Conservation (phyloP, 2,888 invertebrate genomes). For the Glaucopsyche alexis region DNA sequence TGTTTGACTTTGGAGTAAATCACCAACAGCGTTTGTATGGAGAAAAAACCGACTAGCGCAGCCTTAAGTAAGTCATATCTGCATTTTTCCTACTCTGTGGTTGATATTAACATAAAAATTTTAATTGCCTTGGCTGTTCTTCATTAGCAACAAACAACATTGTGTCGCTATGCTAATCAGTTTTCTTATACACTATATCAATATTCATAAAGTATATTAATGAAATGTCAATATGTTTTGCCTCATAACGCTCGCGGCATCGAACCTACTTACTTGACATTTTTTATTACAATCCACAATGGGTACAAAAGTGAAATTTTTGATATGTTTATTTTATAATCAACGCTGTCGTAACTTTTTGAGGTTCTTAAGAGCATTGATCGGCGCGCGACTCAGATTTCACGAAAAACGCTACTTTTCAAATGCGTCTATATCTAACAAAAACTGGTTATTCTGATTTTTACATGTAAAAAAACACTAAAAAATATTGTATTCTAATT, state of each 20-base stretch:
- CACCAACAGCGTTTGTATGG: no score
- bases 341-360: no score
- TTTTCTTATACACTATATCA: slow-evolving; percentile 12
- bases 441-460: no score
- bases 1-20: no score
- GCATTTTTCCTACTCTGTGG: neutral
- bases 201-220: slow-evolving; percentile 29
- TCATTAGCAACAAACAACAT: slow-evolving; percentile 49
- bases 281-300: slow-evolving; percentile 22
- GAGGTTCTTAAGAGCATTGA: no score
- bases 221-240: slow-evolving; percentile 30
- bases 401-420: no score
- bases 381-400: no score
- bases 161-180: slow-evolving; percentile 33
- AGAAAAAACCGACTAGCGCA: no score
- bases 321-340: slow-evolving; percentile 19
- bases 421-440: no score
- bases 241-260: slow-evolving; percentile 12
- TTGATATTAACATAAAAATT: slow-evolving; percentile 68
- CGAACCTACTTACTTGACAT: slow-evolving; percentile 21
- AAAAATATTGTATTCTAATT: no score
- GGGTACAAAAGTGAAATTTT: slow-evolving; percentile 26
- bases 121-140: slow-evolving; percentile 61
- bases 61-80: neutral
- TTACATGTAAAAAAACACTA: no score